These are phyloP conservation scores for Tinamus guttatus DNA, from an alignment of 2,113 vertebrate species.

Conservation along the genomic window DNA sequence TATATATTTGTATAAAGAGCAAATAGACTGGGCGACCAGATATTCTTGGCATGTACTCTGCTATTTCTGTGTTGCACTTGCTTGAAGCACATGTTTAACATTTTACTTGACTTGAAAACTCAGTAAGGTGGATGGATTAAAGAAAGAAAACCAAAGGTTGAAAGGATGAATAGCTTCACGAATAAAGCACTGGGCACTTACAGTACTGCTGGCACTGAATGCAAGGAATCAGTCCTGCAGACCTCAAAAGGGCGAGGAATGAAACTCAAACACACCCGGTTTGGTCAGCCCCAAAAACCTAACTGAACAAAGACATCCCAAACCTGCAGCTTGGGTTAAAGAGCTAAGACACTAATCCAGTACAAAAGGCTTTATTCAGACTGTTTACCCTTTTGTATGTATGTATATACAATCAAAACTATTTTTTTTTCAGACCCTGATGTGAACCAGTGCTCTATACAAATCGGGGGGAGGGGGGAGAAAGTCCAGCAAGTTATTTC, in stretches of 20 bases:
- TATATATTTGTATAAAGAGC: neutral
- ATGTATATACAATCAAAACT: conserved; percentile 71
- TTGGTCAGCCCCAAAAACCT: conserved; percentile 60
- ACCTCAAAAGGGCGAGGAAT: conserved; percentile 70
- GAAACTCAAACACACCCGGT: conserved; percentile 53
- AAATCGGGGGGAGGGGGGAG: conserved; percentile 38
- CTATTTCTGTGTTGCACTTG: conserved; percentile 28
- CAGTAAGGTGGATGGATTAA: conserved; percentile 68
- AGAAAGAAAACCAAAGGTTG: conserved; percentile 69
- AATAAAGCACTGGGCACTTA: conserved; percentile 69
- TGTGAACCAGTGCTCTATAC: conserved; percentile 71
- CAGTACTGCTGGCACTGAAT: conserved; percentile 71
- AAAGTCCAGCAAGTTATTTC: conserved; percentile 70
- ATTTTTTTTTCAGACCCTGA: conserved; percentile 67
- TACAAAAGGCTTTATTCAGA: conserved; percentile 59
- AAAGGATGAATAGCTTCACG: conserved; percentile 74
- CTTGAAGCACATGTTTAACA: conserved; percentile 38
- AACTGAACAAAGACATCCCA: conserved; percentile 74
- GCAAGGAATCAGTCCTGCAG: conserved; percentile 66
- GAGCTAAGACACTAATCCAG: conserved; percentile 67
- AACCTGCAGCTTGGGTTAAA: conserved; percentile 75
- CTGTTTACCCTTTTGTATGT: conserved; percentile 62
- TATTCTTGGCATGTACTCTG: conserved; percentile 45
- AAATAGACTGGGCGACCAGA: conserved; percentile 4
- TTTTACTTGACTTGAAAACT: conserved; percentile 70